phyloP scores from a whole-genome alignment of 2,888 invertebrate species.

The Salticus scenicus region DNA sequence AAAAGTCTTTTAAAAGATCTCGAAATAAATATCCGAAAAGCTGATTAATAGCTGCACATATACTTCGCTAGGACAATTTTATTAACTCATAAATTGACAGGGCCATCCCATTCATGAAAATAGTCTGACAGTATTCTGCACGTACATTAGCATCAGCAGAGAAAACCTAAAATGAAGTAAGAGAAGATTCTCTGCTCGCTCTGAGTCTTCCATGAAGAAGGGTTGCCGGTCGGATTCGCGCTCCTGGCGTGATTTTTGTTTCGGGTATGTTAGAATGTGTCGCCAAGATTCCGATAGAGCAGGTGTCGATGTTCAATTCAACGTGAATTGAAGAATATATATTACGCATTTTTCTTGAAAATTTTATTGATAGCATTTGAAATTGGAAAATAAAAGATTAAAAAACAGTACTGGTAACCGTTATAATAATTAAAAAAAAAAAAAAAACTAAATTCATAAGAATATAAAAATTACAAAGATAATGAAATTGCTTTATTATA shows the following conservation, averaged over 20 bases:
- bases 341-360: not conserved
- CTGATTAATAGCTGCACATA: no score
- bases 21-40: no score
- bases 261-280: not conserved
- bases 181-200: constrained; percentile 7
- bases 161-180: not conserved
- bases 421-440: no score
- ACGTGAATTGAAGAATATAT: no score
- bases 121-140: not conserved
- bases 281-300: constrained; percentile 22
- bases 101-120: not conserved
- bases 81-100: no score
- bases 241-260: constrained; percentile 14
- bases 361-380: not conserved
- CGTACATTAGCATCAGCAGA: not conserved
- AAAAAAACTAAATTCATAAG: no score
- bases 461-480: no score
- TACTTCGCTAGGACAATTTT: no score
- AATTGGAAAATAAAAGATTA: no score
- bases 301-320: constrained; percentile 22
- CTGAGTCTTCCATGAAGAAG: constrained; percentile 12
- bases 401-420: no score
- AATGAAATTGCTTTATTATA: no score
- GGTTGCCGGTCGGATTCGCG: constrained; percentile 19
- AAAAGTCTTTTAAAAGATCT: no score